Base-by-base conservation (phyloP, 2,113 vertebrate genomes). In the Microtus ochrogaster region DNA sequence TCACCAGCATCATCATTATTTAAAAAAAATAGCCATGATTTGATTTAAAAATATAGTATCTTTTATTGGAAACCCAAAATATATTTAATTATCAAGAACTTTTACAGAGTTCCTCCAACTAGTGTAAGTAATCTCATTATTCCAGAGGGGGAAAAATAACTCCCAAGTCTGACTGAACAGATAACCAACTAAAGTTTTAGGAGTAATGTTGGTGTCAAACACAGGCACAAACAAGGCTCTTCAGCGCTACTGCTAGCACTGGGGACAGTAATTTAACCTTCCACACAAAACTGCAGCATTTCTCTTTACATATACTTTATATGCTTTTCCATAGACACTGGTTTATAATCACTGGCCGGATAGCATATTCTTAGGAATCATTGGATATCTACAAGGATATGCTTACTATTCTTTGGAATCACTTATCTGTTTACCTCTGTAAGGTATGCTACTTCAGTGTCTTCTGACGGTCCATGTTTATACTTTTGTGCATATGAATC, bases 71-170 rank as follows among this genome's bases (percentile, higher is more conserved):
- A 96, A 88, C 16, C 9, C 52, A 10, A 90, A 87, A 65, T 44
- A 82, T 9, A 89, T 63, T 95, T 95, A 84, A 92, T 82, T 94
- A 91, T 44, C 36, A 97, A 39, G 49, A 85, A 92, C 39, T 90
- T 84, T 66, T 72, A 89, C 52, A 96, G 85, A 30, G n/a, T 19
- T 44, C 2, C 16, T 58, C 95, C 33, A 79, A 73, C 14, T n/a
- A 76, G n/a, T 13, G 21, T 91, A 39, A 91, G 70, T 85, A 92
- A 63, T 73, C 19, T 65, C 77, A 44, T 52, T 81, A 83, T 74
- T 86, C 8, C 82, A 94, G 89, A 58, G 58, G 58, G 55, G 58
- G 19, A 33, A 96, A 88, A 94, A 93, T 58, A 70, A 68, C 66
- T n/a, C n/a, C 9, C 36, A 58, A 58, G 19, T 2, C 11, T 94